phyloP scores from a whole-genome alignment of 1,140 invertebrate genomes.

The Chionoecetes opilio region DNA sequence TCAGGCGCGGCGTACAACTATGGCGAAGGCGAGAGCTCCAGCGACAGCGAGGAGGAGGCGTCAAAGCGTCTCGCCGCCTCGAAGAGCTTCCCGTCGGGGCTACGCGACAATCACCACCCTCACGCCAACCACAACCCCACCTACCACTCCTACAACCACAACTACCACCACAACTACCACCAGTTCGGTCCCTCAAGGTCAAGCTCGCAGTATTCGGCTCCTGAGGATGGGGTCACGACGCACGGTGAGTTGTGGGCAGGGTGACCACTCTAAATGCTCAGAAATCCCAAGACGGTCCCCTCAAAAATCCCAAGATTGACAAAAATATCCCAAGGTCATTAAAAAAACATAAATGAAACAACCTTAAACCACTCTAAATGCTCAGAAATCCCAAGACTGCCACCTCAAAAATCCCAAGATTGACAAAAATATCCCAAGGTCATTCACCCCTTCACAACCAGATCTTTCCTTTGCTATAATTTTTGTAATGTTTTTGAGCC shows the following conservation, averaged over 20 bases:
- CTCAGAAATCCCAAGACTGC: too few relatives aligned
- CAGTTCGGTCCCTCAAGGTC: conserved; percentile 73
- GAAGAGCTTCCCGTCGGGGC: conserved; percentile 83
- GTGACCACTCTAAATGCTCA: too few relatives aligned
- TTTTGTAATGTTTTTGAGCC: too few relatives aligned
- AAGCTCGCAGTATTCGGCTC: conserved; percentile 52
- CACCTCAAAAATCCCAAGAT: too few relatives aligned
- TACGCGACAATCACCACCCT: conserved; percentile 75
- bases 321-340: too few relatives aligned
- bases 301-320: too few relatives aligned
- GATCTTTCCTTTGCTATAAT: too few relatives aligned
- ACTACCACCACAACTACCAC: conserved; percentile 76
- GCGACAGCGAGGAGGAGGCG: conserved; percentile 91
- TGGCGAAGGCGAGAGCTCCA: conserved; percentile 87
- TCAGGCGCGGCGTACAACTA: conserved; percentile 86
- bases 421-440: too few relatives aligned
- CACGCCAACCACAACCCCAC: conserved; percentile 49
- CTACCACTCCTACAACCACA: conserved; percentile 72
- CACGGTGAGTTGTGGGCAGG: conserved; percentile 16
- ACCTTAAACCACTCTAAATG: too few relatives aligned
- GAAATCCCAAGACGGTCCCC: too few relatives aligned
- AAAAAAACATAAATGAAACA: too few relatives aligned
- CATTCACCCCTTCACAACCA: too few relatives aligned
- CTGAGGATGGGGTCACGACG: conserved; percentile 32
- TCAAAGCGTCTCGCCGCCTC: conserved; percentile 86